Percentiles rank a stretch among this genome's conserved stretches.
Evolutionary conservation across 2,797 vertebrate species (phyloP).

Genomic region (Melopsittacus undulatus): DNA sequence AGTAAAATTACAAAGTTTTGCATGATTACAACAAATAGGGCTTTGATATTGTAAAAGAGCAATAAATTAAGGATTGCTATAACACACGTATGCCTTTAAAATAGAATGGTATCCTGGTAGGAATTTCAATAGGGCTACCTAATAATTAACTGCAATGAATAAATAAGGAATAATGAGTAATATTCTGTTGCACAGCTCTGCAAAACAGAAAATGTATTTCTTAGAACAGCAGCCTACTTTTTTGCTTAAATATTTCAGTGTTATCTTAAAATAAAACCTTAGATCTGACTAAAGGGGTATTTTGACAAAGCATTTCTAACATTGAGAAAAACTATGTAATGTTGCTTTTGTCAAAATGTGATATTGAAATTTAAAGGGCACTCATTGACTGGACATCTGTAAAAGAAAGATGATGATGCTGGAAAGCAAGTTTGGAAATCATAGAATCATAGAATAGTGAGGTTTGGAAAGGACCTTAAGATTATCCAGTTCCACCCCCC

Average conservation of each 20-base stretch:
- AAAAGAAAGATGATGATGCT: neutral
- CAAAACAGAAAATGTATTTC: neutral
- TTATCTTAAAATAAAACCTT: constrained; percentile 1
- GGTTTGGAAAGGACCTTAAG: neutral
- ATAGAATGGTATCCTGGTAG: neutral
- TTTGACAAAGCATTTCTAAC: neutral
- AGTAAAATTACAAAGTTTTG: neutral
- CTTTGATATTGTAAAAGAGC: neutral
- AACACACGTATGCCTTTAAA: neutral
- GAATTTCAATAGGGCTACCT: neutral
- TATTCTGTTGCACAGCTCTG: neutral
- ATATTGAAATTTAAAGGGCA: neutral
- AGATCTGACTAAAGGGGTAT: neutral
- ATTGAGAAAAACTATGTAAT: neutral
- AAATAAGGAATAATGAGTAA: neutral
- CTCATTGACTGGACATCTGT: neutral
- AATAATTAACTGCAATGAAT: constrained; percentile 1
- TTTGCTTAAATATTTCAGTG: neutral
- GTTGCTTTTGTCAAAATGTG: neutral
- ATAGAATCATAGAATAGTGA: neutral
- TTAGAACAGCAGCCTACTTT: neutral
- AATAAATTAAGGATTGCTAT: neutral
- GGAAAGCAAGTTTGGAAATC: neutral
- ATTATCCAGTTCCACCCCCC: neutral
- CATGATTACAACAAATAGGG: neutral